Percentiles rank a stretch among this genome's conserved stretches.
Evolutionary conservation across 2,113 vertebrate genomes (phyloP).

Genomic region (Daubentonia madagascariensis): DNA sequence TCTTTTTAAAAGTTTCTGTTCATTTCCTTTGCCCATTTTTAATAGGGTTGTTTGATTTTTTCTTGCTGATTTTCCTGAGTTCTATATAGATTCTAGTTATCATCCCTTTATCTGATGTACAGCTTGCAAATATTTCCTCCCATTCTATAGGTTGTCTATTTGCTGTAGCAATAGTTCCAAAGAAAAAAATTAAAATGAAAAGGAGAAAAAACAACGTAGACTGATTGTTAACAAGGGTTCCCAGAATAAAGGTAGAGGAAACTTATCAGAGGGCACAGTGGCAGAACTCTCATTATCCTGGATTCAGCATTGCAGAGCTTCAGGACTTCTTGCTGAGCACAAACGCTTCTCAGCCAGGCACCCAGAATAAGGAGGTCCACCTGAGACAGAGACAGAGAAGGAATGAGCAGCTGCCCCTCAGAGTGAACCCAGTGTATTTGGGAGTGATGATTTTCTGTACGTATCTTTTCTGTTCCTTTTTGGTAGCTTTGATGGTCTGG

Average conservation of each 20-base stretch:
- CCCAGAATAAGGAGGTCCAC: neutral
- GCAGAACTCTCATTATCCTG: neutral
- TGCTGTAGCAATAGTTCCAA: too few relatives aligned
- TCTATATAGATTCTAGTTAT: too few relatives aligned
- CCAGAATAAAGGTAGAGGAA: neutral
- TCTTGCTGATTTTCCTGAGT: too few relatives aligned
- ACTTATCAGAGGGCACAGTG: neutral
- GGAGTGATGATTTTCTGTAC: neutral
- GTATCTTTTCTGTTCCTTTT: neutral
- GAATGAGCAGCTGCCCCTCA: neutral
- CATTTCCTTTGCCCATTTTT: too few relatives aligned
- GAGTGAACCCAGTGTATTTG: neutral
- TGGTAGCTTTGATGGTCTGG: neutral
- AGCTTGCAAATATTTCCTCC: too few relatives aligned
- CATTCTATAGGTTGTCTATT: too few relatives aligned
- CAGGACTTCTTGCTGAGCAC: neutral
- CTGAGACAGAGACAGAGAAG: neutral
- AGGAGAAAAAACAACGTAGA: neutral
- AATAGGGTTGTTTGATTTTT: too few relatives aligned
- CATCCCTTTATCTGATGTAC: too few relatives aligned
- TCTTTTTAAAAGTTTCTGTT: too few relatives aligned
- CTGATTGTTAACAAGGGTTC: neutral
- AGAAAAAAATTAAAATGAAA: neutral
- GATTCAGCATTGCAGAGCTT: neutral
- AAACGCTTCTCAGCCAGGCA: neutral